A percentile compares a stretch with the other conserved stretches of the same genome.
Conservation (phyloP, 2,113 vertebrate species). For the Cisticola juncidis region DNA sequence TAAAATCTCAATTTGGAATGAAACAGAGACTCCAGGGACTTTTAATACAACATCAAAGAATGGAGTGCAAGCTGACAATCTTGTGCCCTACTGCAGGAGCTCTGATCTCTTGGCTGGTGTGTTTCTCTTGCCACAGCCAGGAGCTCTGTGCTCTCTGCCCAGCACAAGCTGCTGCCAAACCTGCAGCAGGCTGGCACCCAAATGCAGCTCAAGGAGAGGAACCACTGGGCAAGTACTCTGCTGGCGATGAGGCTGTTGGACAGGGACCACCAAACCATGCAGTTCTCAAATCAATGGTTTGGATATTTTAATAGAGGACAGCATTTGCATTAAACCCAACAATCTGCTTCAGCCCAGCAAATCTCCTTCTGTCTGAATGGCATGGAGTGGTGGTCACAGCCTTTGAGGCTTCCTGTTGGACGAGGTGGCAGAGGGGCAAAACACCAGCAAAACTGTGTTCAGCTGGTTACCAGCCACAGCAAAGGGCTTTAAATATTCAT, state of each 20-base stretch:
- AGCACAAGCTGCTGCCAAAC: background rate
- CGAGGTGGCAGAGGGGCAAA: background rate
- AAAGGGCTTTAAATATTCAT: slow-evolving; percentile 47
- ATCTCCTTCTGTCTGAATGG: background rate
- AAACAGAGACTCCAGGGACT: background rate
- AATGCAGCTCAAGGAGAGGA: background rate
- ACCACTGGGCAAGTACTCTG: background rate
- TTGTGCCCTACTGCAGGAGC: background rate
- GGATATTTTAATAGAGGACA: background rate
- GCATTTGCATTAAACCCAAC: background rate
- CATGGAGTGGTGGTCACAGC: background rate
- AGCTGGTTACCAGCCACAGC: background rate
- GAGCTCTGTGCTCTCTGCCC: background rate
- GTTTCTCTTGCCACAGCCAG: background rate
- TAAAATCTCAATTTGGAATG: background rate
- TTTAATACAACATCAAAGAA: background rate
- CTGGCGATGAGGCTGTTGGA: background rate
- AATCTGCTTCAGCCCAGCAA: background rate
- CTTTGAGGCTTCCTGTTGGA: background rate
- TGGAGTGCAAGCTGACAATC: background rate
- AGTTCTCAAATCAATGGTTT: background rate
- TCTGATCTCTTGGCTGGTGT: background rate
- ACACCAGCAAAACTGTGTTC: background rate
- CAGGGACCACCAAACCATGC: background rate
- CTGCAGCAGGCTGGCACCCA: background rate